Evolutionary conservation across 2,113 vertebrate genomes (phyloP).

Genomic region (Callorhinus ursinus): DNA sequence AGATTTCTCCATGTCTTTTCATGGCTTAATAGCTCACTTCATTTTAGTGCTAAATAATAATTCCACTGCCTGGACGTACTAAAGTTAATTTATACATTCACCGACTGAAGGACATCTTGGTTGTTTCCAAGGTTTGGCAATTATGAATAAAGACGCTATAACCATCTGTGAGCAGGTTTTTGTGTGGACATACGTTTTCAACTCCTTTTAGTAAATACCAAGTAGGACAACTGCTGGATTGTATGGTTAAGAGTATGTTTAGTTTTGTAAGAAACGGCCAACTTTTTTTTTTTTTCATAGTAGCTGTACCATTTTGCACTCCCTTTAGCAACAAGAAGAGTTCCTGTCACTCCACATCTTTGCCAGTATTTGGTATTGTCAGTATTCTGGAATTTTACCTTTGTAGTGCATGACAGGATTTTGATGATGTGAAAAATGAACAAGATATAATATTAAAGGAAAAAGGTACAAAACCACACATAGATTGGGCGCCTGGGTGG

Average conservation of each 20-base stretch:
- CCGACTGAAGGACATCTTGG: neutral
- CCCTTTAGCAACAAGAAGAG: neutral
- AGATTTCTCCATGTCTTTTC: neutral
- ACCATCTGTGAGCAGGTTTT: neutral
- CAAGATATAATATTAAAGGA: neutral
- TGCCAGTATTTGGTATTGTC: neutral
- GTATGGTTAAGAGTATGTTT: neutral
- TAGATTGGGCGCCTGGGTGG: neutral
- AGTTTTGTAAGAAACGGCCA: neutral
- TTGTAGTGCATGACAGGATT: neutral
- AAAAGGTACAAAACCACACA: neutral
- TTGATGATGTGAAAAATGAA: neutral
- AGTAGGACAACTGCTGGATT: neutral
- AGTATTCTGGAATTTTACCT: neutral
- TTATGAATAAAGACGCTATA: neutral
- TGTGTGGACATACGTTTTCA: neutral
- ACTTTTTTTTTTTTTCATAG: neutral
- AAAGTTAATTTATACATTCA: neutral
- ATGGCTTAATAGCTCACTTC: neutral
- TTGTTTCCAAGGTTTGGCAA: neutral
- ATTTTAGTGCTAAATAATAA: neutral
- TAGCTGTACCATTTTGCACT: neutral
- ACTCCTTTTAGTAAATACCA: neutral
- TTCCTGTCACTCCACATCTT: neutral
- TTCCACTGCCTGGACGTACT: neutral